Conservation (phyloP, 2,797 vertebrate genomes). For the Rhinoraja longicauda region DNA sequence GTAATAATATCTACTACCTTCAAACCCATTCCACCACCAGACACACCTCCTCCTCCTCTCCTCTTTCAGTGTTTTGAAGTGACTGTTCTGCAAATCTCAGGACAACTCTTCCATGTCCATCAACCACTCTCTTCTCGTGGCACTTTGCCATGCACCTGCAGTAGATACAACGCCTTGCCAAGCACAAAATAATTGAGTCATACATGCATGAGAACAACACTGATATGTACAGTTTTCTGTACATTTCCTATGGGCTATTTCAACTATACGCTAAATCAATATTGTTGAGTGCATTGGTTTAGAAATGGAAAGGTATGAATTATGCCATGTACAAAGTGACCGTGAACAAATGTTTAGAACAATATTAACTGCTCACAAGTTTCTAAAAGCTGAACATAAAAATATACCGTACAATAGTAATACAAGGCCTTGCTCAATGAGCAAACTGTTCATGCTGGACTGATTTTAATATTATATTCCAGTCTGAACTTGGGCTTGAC, state of each 20-base stretch:
- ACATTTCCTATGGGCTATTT: not conserved
- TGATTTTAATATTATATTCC: not conserved
- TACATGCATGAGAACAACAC: not conserved
- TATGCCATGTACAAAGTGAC: not conserved
- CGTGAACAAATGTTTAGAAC: not conserved
- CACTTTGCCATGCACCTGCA: no score
- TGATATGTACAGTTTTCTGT: not conserved
- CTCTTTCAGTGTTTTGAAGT: no score
- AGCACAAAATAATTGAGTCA: not conserved
- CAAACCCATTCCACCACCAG: no score
- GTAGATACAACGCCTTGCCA: no score
- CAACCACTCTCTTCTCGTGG: no score
- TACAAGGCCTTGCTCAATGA: no score
- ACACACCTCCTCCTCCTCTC: no score
- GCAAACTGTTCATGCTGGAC: not conserved
- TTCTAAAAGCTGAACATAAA: not conserved
- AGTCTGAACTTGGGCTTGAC: not conserved
- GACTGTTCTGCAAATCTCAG: no score
- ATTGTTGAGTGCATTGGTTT: not conserved
- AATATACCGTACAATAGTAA: not conserved
- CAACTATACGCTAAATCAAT: not conserved
- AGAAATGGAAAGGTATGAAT: not conserved
- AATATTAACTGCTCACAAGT: not conserved
- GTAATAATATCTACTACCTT: no score
- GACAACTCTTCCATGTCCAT: no score